Percentiles rank a stretch among this genome's conserved stretches.
These are phyloP conservation scores for Drosophila biarmipes DNA, from an alignment of 1,140 invertebrate genomes.

Conservation along the genomic window DNA sequence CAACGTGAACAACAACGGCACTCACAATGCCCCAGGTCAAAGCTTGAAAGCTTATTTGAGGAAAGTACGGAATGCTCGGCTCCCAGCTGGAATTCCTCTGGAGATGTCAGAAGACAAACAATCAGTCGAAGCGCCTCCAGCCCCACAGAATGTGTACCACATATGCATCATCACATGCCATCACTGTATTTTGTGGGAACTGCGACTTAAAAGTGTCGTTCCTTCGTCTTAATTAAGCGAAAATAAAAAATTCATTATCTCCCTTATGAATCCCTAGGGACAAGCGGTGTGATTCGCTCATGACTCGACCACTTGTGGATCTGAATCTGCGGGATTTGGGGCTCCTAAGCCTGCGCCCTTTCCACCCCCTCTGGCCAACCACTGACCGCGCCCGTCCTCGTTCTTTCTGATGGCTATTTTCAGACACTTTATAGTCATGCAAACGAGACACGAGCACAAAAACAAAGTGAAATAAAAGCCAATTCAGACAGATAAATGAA, in stretches of 20 bases:
- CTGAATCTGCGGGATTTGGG: not conserved
- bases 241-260: too few relatives aligned
- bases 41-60: constrained; percentile 2
- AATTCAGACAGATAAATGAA: constrained; percentile 24
- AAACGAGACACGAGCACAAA: constrained; percentile 50
- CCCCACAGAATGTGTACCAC: too few relatives aligned
- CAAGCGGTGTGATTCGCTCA: not conserved
- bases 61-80: not conserved
- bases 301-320: not conserved
- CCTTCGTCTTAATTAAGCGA: too few relatives aligned
- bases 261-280: too few relatives aligned
- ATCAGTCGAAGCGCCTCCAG: not conserved
- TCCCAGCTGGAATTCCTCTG: not conserved
- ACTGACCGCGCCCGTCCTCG: not conserved
- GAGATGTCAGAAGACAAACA: constrained; percentile 2
- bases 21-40: constrained; percentile 6
- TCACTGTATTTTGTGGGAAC: too few relatives aligned
- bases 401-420: constrained; percentile 56
- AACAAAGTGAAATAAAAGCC: constrained; percentile 22
- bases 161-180: too few relatives aligned
- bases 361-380: too few relatives aligned
- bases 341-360: not conserved
- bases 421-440: constrained; percentile 58
- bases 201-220: too few relatives aligned
- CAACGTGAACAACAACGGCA: constrained; percentile 5